Evolutionary conservation across 1,140 invertebrate genomes (phyloP).

Genomic region (Drosophila cardini): DNA sequence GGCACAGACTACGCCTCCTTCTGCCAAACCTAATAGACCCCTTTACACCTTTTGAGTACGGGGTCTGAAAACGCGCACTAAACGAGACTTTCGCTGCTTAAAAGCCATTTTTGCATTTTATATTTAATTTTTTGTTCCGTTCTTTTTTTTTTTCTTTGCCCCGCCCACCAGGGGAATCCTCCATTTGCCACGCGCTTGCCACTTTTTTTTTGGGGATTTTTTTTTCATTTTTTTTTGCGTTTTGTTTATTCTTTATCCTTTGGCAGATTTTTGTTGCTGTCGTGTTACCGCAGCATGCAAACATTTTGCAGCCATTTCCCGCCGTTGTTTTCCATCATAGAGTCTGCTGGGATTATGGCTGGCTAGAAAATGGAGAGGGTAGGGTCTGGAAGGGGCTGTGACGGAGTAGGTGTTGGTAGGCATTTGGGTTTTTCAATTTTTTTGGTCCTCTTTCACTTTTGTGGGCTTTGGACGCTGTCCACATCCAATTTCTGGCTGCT

Average conservation of each 20-base stretch:
- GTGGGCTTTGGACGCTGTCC: slow-evolving; percentile 53
- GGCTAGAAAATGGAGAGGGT: no score
- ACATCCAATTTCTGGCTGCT: slow-evolving; percentile 69
- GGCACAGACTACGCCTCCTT: no score
- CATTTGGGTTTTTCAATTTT: not conserved
- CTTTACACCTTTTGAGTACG: no score
- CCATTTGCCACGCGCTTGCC: slow-evolving; percentile 27
- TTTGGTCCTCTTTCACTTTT: slow-evolving; percentile 43
- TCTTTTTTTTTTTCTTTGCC: slow-evolving; percentile 16
- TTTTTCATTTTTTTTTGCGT: slow-evolving; percentile 37
- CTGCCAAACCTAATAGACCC: no score
- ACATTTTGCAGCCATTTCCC: slow-evolving; percentile 70
- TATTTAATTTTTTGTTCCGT: slow-evolving; percentile 74
- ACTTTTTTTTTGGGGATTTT: slow-evolving; percentile 60
- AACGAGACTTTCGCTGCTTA: slow-evolving; percentile 77
- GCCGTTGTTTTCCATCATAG: slow-evolving; percentile 10
- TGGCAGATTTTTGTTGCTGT: slow-evolving; percentile 50
- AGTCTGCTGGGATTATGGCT: not conserved
- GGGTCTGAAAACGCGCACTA: slow-evolving; percentile 21
- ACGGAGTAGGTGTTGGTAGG: slow-evolving; percentile 5
- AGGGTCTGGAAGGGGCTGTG: not conserved
- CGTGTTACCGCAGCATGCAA: slow-evolving; percentile 70
- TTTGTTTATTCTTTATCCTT: slow-evolving; percentile 71
- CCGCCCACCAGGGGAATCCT: not conserved
- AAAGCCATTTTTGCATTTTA: slow-evolving; percentile 82